Evolutionary conservation across 2,113 vertebrate species (phyloP), one percentile per base, ranked within the genome.

Genomic region (Anoura caudifer): DNA sequence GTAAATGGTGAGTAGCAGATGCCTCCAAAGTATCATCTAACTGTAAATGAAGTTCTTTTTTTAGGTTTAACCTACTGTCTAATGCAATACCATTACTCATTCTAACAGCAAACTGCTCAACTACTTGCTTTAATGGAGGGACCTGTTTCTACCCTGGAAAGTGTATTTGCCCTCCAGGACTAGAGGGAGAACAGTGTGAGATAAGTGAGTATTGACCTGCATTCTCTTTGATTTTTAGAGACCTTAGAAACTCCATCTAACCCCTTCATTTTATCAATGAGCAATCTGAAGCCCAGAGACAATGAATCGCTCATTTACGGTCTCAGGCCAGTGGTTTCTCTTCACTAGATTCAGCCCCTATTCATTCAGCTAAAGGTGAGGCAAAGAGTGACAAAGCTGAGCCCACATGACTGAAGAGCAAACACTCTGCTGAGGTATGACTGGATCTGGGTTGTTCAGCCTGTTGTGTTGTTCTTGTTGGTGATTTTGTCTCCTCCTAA

Each of bases 61-160:
- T 54, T 73, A 19, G 19, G 36, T 50, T 67, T 84, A 69, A 22
- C 65, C 38, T 6, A 33, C 45, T 28, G 13, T 47, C 83, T 96
- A 72, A 90, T 36, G 15, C 33, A 89, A 52, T 19, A 63, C 38
- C 6, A 33, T 81, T 91, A 22, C 96, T 83, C 56, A 94, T 97
- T 96, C 90, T 95, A 97, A 96, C 98, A 99, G 99, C 98, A 75
- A 99, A 99, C 97, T 99, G 99, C 95, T 99, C 98, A 65, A 98
- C 98, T 82, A 98, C 98, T 72, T 99, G 99, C 97, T 98, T 99
- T 97, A 99, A 99, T 4, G 99, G 99, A 96, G 99, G 99, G 81
- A 99, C 99, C 0, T 99, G 99, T 80, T 99, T 99, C 98, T 99
- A 99, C 95, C 99, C 99, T 24, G 99, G 98, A 93, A 99, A 99